These are phyloP conservation scores for Globia sparganii DNA, from an alignment of 2,888 invertebrate genomes.

Conservation along the genomic window DNA sequence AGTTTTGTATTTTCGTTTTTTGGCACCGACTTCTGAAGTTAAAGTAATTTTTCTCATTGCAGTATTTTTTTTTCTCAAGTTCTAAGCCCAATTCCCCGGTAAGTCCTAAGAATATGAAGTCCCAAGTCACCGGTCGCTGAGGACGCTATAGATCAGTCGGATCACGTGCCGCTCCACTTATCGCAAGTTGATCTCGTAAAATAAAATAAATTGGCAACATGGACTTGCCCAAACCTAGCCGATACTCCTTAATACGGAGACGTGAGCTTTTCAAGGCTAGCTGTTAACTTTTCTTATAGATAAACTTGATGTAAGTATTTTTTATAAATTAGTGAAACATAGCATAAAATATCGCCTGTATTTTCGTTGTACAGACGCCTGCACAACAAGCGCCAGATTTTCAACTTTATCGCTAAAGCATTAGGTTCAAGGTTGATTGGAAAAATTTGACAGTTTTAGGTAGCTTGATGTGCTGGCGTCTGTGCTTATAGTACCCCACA, in stretches of 20 bases:
- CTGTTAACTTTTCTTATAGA: conserved; percentile 16
- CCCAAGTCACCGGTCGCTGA: conserved; percentile 60
- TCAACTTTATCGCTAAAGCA: too few species aligned
- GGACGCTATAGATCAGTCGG: conserved; percentile 71
- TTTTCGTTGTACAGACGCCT: too few species aligned
- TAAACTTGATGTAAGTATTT: not conserved
- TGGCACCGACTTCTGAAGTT: not conserved
- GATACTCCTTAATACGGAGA: conserved; percentile 42
- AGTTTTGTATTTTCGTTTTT: not conserved
- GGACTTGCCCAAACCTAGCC: conserved; percentile 52
- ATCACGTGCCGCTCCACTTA: conserved; percentile 80
- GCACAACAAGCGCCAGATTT: too few species aligned
- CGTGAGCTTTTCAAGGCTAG: conserved; percentile 41
- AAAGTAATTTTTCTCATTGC: not conserved
- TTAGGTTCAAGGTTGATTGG: too few species aligned
- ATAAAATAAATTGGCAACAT: conserved; percentile 83
- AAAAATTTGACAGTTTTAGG: too few species aligned
- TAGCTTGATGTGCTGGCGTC: too few species aligned
- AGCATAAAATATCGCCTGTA: not conserved
- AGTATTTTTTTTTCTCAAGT: not conserved
- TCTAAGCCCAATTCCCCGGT: not conserved
- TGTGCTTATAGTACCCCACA: not conserved
- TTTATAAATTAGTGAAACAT: not conserved
- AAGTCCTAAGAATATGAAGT: conserved; percentile 44
- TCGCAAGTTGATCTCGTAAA: conserved; percentile 81